Conservation (phyloP, 2,113 vertebrate genomes). For the Xerus inauris region DNA sequence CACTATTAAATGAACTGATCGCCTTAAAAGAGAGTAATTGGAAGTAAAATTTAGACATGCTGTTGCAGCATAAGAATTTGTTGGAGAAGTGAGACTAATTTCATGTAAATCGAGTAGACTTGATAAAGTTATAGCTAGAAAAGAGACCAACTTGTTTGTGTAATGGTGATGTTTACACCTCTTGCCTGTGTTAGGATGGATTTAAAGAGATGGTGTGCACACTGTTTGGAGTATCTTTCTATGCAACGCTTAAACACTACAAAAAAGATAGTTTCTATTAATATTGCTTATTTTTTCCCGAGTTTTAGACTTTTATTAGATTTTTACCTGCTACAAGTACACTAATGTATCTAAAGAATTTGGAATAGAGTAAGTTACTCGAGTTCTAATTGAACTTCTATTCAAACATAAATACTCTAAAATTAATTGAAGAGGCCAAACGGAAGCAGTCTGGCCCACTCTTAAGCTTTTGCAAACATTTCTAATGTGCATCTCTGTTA, state of each 20-base stretch:
- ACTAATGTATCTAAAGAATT: background rate
- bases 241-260: background rate
- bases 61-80: background rate
- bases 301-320: background rate
- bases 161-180: background rate
- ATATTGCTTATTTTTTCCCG: background rate
- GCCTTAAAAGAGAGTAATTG: background rate
- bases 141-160: background rate
- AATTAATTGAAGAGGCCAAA: background rate
- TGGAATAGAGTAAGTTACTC: background rate
- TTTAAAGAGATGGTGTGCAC: background rate
- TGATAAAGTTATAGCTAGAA: background rate
- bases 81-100: background rate
- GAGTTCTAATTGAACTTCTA: background rate
- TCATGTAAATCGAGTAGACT: background rate
- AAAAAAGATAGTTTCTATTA: background rate
- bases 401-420: background rate
- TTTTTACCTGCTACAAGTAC: background rate
- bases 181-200: background rate
- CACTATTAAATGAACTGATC: background rate
- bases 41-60: background rate
- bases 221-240: accelerated
- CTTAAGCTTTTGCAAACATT: background rate
- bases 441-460: background rate
- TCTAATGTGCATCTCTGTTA: background rate